These are phyloP conservation scores for Lamellibrachia columna DNA, from an alignment of 2,888 invertebrate genomes.

Conservation along the genomic window DNA sequence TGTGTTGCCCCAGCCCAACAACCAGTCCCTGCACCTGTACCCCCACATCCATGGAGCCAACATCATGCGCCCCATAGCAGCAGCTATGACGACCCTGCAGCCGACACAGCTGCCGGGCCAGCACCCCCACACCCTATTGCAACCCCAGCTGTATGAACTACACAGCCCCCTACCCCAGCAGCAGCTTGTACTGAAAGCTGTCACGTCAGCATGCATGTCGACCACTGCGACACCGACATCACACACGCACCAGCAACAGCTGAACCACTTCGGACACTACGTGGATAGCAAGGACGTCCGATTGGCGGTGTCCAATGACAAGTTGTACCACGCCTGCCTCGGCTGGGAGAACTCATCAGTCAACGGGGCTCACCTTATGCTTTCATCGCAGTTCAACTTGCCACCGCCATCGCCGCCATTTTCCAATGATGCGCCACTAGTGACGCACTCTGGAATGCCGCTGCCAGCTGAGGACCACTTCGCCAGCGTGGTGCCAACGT, in stretches of 20 bases:
- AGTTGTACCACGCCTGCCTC: constrained; percentile 60
- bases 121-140: constrained; percentile 52
- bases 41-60: constrained; percentile 63
- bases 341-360: constrained; percentile 62
- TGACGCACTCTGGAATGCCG: constrained; percentile 35
- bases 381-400: constrained; percentile 50
- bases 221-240: not conserved
- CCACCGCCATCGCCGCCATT: constrained; percentile 51
- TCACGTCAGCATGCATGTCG: not conserved
- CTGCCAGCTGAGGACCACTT: not conserved
- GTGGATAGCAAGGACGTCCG: not conserved
- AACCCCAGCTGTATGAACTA: constrained; percentile 62
- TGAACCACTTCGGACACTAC: constrained; percentile 7
- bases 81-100: constrained; percentile 32
- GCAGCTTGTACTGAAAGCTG: constrained; percentile 41
- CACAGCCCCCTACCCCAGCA: constrained; percentile 39
- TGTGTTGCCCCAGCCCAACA: constrained; percentile 47
- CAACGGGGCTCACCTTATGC: constrained; percentile 50
- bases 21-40: constrained; percentile 60
- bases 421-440: constrained; percentile 33
- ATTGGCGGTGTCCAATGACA: constrained; percentile 45
- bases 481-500: not conserved
- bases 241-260: constrained; percentile 1
- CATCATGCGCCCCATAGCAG: constrained; percentile 22
- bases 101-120: constrained; percentile 36